Conservation (phyloP, 2,797 vertebrate genomes). For the Delichon dasypus region DNA sequence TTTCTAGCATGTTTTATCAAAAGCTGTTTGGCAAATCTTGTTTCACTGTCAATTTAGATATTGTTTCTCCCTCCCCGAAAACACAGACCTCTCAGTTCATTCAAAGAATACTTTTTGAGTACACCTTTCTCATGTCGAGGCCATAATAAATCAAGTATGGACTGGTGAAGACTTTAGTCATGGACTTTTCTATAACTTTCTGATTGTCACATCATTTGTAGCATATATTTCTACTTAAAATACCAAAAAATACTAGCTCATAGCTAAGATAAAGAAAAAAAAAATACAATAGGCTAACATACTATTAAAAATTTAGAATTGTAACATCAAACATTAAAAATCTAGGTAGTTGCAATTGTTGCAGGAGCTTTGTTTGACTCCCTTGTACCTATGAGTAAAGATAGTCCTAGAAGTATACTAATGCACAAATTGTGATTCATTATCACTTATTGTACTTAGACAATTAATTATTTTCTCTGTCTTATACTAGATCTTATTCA, state of each 20-base stretch:
- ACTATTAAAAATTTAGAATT: neutral
- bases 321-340: neutral
- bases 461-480: neutral
- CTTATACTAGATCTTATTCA: neutral
- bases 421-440: neutral
- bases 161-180: neutral
- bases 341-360: neutral
- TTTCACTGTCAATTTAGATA: conserved; percentile 26
- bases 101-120: conserved; percentile 31
- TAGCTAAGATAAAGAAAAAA: neutral
- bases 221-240: conserved; percentile 41
- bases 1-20: conserved; percentile 41
- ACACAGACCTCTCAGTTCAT: conserved; percentile 8
- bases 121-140: conserved; percentile 26
- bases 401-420: neutral
- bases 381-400: neutral
- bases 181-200: conserved; percentile 26
- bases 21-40: neutral
- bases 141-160: conserved; percentile 48
- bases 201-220: neutral
- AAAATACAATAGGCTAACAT: rapidly evolving
- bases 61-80: conserved; percentile 39
- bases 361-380: neutral
- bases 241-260: neutral
- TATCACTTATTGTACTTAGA: neutral